Conservation (phyloP, 2,888 invertebrate genomes). For the Zygothrica quintamaculata region DNA sequence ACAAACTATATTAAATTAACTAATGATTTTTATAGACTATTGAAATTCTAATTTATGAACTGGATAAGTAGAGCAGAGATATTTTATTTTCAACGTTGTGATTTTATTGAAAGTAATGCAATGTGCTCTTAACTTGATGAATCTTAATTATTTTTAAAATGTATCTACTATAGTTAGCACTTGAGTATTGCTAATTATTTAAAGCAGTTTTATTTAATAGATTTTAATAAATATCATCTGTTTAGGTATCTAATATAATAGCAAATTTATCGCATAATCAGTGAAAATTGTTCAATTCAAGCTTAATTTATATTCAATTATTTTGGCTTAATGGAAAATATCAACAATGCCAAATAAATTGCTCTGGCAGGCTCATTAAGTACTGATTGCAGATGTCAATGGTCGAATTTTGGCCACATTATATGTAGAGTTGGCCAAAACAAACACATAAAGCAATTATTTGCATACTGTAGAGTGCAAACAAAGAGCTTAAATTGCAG, state of each 20-base stretch:
- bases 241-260: background rate
- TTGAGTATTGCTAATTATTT: too few relatives aligned
- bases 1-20: too few relatives aligned
- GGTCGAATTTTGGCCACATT: conserved; percentile 30
- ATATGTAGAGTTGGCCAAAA: conserved; percentile 49
- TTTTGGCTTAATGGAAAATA: conserved; percentile 37
- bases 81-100: too few relatives aligned
- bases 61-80: too few relatives aligned
- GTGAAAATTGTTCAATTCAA: conserved; percentile 35
- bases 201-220: too few relatives aligned
- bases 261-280: background rate
- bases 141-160: too few relatives aligned
- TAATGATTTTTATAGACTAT: too few relatives aligned
- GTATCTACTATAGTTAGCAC: too few relatives aligned
- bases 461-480: conserved; percentile 62
- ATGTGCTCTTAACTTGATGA: too few relatives aligned
- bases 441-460: conserved; percentile 74
- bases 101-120: too few relatives aligned
- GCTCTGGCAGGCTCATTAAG: conserved; percentile 60
- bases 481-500: conserved; percentile 72
- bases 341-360: conserved; percentile 7
- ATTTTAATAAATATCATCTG: too few relatives aligned
- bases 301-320: conserved; percentile 62
- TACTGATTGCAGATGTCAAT: conserved; percentile 54
- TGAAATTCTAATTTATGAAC: too few relatives aligned